phyloP scores from a whole-genome alignment of 2,797 vertebrate genomes.

The Mus spretus region DNA sequence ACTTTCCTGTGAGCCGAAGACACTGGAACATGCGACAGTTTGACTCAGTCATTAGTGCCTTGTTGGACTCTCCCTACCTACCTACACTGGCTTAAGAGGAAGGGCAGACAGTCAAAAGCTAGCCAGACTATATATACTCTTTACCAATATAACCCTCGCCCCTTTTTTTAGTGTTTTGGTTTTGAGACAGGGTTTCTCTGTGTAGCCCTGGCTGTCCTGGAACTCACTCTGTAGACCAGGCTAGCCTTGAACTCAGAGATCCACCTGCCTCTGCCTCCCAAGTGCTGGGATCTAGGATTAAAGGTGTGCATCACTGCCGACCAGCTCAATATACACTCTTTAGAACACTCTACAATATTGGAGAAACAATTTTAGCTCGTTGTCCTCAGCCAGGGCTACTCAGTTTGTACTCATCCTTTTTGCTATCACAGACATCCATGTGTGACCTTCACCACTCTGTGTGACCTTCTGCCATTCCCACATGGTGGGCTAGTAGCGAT shows the following conservation, averaged over 20 bases:
- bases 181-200: background rate
- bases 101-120: background rate
- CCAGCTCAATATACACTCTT: background rate
- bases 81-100: background rate
- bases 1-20: background rate
- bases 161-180: background rate
- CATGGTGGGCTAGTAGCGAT: background rate
- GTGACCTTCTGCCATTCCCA: background rate
- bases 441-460: background rate
- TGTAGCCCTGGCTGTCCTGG: background rate
- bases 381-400: background rate
- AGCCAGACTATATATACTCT: background rate
- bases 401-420: background rate
- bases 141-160: background rate
- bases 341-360: background rate
- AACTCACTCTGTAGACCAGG: background rate
- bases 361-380: background rate
- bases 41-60: background rate
- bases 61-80: background rate
- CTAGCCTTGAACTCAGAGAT: background rate
- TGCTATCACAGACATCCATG: background rate
- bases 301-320: background rate
- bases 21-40: background rate
- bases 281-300: background rate
- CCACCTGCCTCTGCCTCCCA: background rate